These are phyloP conservation scores for Chironomus tepperi DNA, from an alignment of 1,140 invertebrate genomes.

Conservation along the genomic window DNA sequence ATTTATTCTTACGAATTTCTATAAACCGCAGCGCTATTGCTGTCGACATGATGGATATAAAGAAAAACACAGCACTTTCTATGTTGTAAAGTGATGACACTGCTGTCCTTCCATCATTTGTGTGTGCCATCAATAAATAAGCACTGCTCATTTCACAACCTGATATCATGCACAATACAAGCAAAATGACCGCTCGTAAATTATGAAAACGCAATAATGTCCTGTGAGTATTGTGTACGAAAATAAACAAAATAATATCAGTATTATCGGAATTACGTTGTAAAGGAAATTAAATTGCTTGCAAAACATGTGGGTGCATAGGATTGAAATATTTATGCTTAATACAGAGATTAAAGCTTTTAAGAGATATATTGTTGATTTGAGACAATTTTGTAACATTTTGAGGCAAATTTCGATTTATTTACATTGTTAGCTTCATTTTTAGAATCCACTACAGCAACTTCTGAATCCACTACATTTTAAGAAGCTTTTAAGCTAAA, in stretches of 20 bases:
- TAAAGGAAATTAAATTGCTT: too few species aligned
- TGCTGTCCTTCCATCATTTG: neutral
- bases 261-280: too few species aligned
- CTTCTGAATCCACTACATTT: too few species aligned
- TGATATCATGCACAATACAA: neutral
- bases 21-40: neutral
- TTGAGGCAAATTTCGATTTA: too few species aligned
- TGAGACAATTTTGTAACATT: too few species aligned
- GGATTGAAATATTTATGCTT: too few species aligned
- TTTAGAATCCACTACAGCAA: too few species aligned
- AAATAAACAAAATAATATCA: neutral
- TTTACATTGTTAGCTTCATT: too few species aligned
- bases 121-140: neutral
- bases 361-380: too few species aligned
- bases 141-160: neutral
- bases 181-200: slow-evolving; percentile 22
- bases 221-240: neutral
- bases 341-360: too few species aligned
- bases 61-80: neutral
- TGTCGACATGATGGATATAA: slow-evolving; percentile 8
- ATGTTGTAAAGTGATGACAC: neutral
- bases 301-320: too few species aligned
- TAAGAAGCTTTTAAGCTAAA: too few species aligned
- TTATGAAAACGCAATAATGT: slow-evolving; percentile 20
- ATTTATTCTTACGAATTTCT: slow-evolving; percentile 12